phyloP scores from a whole-genome alignment of 2,113 vertebrate genomes.

The Mustelus asterias region DNA sequence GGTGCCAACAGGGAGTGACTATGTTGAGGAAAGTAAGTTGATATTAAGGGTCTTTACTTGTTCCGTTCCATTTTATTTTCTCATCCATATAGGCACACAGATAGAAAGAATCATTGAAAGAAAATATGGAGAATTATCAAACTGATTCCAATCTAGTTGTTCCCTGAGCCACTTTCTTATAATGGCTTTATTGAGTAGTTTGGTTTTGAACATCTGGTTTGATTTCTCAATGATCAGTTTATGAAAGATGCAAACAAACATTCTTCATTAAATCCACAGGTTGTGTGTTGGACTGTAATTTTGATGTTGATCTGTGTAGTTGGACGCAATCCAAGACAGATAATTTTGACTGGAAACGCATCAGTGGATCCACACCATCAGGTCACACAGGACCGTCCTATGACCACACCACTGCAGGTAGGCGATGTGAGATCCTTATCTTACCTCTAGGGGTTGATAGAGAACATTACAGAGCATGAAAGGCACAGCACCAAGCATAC shows the following conservation, averaged over 20 bases:
- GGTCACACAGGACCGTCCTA: conserved; percentile 43
- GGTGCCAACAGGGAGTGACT: conserved; percentile 58
- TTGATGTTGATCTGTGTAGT: conserved; percentile 57
- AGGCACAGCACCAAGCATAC: not conserved
- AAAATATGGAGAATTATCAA: not conserved
- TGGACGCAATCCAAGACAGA: conserved; percentile 59
- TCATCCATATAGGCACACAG: not conserved
- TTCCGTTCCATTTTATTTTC: not conserved
- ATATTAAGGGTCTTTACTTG: not conserved
- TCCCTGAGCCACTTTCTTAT: not conserved
- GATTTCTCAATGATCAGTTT: not conserved
- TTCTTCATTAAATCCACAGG: not conserved
- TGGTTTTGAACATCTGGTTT: not conserved
- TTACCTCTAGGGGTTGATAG: not conserved
- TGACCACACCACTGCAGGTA: conserved; percentile 35
- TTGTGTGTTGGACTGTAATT: conserved; percentile 46
- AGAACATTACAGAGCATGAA: not conserved
- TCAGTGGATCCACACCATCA: conserved; percentile 61
- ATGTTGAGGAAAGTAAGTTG: conserved; percentile 50
- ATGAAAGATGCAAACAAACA: not conserved
- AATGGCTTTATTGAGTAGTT: not conserved
- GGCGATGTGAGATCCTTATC: not conserved
- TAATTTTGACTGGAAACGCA: conserved; percentile 67
- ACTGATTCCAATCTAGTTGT: not conserved
- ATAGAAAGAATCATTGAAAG: not conserved